phyloP scores from a whole-genome alignment of 2,113 vertebrate genomes.

The Halcyon senegalensis region DNA sequence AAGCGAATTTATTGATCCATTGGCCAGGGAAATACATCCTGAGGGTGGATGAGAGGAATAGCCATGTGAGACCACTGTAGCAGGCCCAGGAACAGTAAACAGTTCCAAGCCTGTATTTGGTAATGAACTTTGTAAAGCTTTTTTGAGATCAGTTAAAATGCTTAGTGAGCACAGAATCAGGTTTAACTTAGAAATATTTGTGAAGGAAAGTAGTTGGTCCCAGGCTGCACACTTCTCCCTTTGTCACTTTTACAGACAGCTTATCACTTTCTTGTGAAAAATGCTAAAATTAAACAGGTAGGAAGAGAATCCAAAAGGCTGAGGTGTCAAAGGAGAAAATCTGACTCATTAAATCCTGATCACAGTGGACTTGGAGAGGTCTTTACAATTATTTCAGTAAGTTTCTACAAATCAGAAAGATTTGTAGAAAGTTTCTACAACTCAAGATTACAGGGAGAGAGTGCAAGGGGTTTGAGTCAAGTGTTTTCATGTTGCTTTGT shows the following conservation, averaged over 20 bases:
- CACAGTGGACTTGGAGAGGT: background rate
- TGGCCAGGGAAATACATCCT: background rate
- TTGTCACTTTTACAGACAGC: rapidly evolving
- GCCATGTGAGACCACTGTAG: background rate
- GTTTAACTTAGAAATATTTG: background rate
- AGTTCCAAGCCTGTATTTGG: background rate
- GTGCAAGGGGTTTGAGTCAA: background rate
- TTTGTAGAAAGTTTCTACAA: background rate
- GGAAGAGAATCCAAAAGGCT: background rate
- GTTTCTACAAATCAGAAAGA: background rate
- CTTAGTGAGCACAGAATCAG: background rate
- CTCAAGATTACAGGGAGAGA: background rate
- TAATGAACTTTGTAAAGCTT: background rate
- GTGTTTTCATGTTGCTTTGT: background rate
- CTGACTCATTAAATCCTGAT: background rate
- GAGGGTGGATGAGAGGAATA: background rate
- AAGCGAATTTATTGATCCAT: background rate
- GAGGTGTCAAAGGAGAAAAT: background rate
- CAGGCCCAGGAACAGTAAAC: background rate
- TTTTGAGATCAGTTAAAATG: background rate
- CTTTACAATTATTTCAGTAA: background rate
- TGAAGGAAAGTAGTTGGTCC: background rate
- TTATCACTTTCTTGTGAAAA: background rate
- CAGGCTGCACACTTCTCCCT: background rate
- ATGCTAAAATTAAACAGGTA: background rate